These are phyloP conservation scores for Drosophila yooni DNA, from an alignment of 2,888 invertebrate species.

Conservation along the genomic window DNA sequence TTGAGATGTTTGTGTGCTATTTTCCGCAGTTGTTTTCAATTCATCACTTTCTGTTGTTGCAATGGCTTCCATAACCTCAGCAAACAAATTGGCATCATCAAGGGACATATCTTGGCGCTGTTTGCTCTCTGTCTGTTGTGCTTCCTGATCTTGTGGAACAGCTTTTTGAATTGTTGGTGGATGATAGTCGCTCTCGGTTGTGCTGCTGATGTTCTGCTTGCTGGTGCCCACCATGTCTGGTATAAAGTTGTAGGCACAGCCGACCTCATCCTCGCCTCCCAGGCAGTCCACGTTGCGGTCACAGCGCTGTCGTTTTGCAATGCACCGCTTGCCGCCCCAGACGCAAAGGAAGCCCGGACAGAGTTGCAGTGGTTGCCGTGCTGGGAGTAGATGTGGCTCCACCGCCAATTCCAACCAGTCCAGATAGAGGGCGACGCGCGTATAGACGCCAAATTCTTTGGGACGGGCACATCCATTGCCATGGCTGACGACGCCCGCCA, in stretches of 20 bases:
- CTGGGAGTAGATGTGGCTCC: conserved; percentile 83
- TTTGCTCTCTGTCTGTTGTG: conserved; percentile 18
- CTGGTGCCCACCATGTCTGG: conserved; percentile 79
- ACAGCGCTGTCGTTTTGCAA: conserved; percentile 88
- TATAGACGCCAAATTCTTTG: conserved; percentile 93
- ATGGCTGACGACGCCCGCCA: conserved; percentile 94
- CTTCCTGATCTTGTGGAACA: conserved; percentile 14
- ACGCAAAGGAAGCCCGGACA: conserved; percentile 92
- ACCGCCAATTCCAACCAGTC: conserved; percentile 88
- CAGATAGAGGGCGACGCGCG: conserved; percentile 90
- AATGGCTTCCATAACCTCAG: conserved; percentile 10
- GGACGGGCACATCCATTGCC: conserved; percentile 94
- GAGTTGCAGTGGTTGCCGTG: conserved; percentile 86
- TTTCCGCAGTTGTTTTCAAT: background rate
- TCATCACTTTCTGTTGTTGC: conserved; percentile 7
- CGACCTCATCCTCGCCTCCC: conserved; percentile 91
- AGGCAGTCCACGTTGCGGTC: conserved; percentile 91
- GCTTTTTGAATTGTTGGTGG: conserved; percentile 28
- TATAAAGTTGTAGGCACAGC: conserved; percentile 86
- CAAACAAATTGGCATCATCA: conserved; percentile 43
- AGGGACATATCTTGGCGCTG: conserved; percentile 53
- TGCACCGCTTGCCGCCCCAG: conserved; percentile 88
- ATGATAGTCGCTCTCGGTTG: conserved; percentile 78
- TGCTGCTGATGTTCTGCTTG: conserved; percentile 51
- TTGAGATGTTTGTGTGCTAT: conserved; percentile 17